Percentiles rank a stretch among this genome's conserved stretches.
Evolutionary conservation across 2,888 invertebrate species (phyloP).

Genomic region (Drosophila mimica): DNA sequence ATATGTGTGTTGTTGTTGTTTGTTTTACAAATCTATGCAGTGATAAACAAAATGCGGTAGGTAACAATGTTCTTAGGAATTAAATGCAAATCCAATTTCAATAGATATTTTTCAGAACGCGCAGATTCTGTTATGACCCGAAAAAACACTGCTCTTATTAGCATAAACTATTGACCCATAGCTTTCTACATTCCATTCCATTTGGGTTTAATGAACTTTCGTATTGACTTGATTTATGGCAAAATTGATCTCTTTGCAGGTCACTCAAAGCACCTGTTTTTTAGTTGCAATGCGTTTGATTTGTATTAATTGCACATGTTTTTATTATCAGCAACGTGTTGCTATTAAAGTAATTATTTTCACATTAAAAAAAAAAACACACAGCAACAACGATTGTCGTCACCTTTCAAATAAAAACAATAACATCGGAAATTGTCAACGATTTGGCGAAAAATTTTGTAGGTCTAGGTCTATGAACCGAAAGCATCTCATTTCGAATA

Average conservation of each 20-base stretch:
- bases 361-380: conserved; percentile 10
- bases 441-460: neutral
- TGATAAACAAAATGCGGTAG: conserved; percentile 5
- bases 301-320: neutral
- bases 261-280: neutral
- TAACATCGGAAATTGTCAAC: conserved; percentile 20
- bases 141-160: conserved; percentile 10
- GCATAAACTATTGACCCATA: conserved; percentile 28
- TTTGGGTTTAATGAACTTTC: conserved; percentile 55
- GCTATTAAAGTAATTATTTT: neutral
- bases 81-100: neutral
- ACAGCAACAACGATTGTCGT: conserved; percentile 8
- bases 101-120: neutral
- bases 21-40: neutral
- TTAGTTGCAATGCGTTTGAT: conserved; percentile 1
- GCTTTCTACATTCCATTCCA: conserved; percentile 36
- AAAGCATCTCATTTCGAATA: conserved; percentile 1
- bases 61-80: neutral
- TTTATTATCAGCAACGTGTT: conserved; percentile 13
- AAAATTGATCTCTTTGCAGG: neutral
- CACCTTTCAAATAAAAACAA: neutral
- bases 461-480: neutral
- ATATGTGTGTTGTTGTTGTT: conserved; percentile 8
- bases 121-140: neutral
- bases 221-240: conserved; percentile 16